A percentile compares a stretch with the other conserved stretches of the same genome.
These are phyloP conservation scores for Lophochroa leadbeateri DNA, from an alignment of 2,113 vertebrate genomes.

Conservation along the genomic window DNA sequence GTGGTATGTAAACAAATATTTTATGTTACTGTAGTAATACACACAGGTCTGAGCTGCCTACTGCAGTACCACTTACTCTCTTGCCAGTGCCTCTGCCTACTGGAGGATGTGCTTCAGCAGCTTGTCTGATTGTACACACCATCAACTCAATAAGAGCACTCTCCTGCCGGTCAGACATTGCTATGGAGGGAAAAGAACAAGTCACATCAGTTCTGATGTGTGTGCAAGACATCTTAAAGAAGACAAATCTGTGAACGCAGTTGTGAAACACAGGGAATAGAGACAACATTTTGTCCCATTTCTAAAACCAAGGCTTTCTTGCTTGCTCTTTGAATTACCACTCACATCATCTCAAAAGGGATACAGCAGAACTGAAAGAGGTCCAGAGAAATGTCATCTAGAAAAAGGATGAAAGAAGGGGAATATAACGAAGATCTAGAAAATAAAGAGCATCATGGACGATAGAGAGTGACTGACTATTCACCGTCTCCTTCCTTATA, in stretches of 20 bases:
- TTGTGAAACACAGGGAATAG: background rate
- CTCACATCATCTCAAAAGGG: background rate
- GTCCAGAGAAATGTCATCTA: background rate
- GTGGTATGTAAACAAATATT: background rate
- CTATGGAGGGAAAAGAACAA: conserved; percentile 67
- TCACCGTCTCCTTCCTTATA: background rate
- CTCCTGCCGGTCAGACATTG: conserved; percentile 95
- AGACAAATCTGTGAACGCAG: background rate
- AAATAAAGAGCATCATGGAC: background rate
- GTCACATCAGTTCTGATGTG: background rate
- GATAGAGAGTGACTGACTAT: background rate
- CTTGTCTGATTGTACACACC: conserved; percentile 96
- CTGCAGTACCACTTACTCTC: conserved; percentile 78
- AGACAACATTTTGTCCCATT: background rate
- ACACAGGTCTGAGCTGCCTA: background rate
- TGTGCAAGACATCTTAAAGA: background rate
- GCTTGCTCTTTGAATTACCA: background rate
- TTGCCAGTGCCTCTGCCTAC: conserved; percentile 98
- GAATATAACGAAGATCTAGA: background rate
- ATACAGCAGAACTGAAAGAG: background rate
- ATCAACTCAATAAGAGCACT: conserved; percentile 95
- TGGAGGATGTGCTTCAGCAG: conserved; percentile 96
- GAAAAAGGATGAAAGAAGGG: background rate
- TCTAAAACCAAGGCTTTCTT: background rate
- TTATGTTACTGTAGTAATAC: background rate